Evolutionary conservation across 2,888 invertebrate species (phyloP).

Genomic region (Acrobasis repandana): DNA sequence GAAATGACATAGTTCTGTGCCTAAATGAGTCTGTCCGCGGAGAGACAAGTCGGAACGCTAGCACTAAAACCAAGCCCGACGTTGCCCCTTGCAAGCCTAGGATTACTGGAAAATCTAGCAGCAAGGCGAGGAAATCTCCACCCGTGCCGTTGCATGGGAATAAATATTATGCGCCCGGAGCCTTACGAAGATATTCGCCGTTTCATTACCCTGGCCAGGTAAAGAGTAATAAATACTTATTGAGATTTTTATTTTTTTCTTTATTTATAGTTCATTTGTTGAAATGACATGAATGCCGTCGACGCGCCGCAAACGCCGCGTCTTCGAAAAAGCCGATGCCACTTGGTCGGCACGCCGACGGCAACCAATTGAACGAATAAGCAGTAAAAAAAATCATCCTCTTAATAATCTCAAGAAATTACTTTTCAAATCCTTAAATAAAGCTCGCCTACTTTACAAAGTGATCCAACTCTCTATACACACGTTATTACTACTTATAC

Average conservation of each 20-base stretch:
- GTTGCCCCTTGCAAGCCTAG: neutral
- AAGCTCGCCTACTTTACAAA: too few relatives aligned
- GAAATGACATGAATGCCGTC: too few relatives aligned
- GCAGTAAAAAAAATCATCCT: too few relatives aligned
- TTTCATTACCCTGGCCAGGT: conserved; percentile 65
- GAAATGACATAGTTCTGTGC: conserved; percentile 30
- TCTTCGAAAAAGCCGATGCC: too few relatives aligned
- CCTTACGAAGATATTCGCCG: conserved; percentile 61
- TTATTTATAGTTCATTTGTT: neutral
- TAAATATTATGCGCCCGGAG: conserved; percentile 43
- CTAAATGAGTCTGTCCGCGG: conserved; percentile 15
- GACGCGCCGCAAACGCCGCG: too few relatives aligned
- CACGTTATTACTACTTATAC: too few relatives aligned
- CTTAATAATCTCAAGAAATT: too few relatives aligned
- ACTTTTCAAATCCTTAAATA: too few relatives aligned
- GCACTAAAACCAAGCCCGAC: conserved; percentile 21
- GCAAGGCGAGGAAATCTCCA: conserved; percentile 40
- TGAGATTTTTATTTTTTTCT: neutral
- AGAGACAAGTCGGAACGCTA: conserved; percentile 20
- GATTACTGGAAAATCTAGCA: conserved; percentile 32
- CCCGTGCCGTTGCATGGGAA: conserved; percentile 47
- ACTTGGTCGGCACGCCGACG: too few relatives aligned
- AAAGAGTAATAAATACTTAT: conserved; percentile 32
- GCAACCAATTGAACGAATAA: too few relatives aligned
- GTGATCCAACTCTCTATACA: too few relatives aligned